Conservation (phyloP, 2,888 invertebrate species). For the Euproctis similis region DNA sequence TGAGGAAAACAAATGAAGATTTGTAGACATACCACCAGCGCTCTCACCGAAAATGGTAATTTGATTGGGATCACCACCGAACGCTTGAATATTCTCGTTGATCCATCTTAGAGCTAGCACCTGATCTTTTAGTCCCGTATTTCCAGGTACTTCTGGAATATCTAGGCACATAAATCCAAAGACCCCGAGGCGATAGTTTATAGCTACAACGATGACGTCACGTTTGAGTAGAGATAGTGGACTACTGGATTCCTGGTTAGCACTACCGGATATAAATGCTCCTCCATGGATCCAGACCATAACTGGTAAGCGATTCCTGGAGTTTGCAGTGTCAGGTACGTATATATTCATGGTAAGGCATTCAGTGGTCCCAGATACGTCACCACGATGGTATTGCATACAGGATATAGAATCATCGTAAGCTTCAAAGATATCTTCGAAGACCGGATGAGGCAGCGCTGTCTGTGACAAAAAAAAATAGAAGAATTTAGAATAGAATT, state of each 20-base stretch:
- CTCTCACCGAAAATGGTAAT: constrained; percentile 30
- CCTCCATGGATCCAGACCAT: constrained; percentile 15
- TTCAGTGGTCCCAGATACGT: constrained; percentile 13
- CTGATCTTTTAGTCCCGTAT: constrained; percentile 37
- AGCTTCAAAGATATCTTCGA: constrained; percentile 21
- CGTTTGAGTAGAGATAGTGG: constrained; percentile 5
- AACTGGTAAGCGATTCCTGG: constrained; percentile 10
- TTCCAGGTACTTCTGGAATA: constrained; percentile 30
- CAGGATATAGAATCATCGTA: constrained; percentile 16
- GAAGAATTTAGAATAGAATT: too few species aligned
- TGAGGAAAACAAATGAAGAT: constrained; percentile 8
- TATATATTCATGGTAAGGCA: constrained; percentile 23
- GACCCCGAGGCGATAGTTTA: constrained; percentile 14
- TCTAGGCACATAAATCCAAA: constrained; percentile 31
- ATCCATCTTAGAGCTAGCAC: constrained; percentile 33
- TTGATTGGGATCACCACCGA: constrained; percentile 27
- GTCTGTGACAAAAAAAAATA: constrained; percentile 10
- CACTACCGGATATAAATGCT: constrained; percentile 4
- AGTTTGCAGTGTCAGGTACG: constrained; percentile 18
- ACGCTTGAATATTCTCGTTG: constrained; percentile 29
- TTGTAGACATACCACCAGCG: constrained; percentile 24
- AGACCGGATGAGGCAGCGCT: constrained; percentile 15
- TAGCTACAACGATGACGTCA: constrained; percentile 11
- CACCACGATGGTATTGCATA: constrained; percentile 12
- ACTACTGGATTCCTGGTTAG: background rate